These are phyloP conservation scores for Anoplius nigerrimus DNA, from an alignment of 2,888 invertebrate genomes.

Conservation along the genomic window DNA sequence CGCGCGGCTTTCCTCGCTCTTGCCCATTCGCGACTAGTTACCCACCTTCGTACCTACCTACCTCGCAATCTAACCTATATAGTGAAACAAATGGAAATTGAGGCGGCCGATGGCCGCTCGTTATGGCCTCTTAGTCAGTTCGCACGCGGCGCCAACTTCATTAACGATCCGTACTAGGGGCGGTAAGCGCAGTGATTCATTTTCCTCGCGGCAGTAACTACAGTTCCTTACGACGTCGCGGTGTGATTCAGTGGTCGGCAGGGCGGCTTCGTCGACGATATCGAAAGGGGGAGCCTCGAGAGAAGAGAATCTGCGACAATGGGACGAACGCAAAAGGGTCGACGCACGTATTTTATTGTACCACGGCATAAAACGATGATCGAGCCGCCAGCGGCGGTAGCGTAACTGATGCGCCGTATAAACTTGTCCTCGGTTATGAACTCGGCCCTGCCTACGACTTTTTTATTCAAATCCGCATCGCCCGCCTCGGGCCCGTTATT, in stretches of 20 bases:
- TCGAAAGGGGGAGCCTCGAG: no score
- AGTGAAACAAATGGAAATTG: conserved; percentile 46
- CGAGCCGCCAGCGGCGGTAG: not conserved
- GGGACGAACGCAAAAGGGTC: not conserved
- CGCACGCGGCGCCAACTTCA: conserved; percentile 56
- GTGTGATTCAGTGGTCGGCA: conserved; percentile 36
- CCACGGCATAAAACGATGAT: conserved; percentile 8
- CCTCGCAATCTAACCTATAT: no score
- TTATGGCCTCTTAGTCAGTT: conserved; percentile 55
- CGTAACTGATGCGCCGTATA: not conserved
- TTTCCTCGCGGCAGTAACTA: conserved; percentile 36
- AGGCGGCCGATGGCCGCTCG: conserved; percentile 43
- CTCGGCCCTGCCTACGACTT: not conserved
- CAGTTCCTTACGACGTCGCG: conserved; percentile 23
- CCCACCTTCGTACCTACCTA: no score
- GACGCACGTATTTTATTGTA: conserved; percentile 1
- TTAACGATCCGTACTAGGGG: conserved; percentile 59
- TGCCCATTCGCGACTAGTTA: no score
- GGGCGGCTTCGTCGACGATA: no score
- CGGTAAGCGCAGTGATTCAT: conserved; percentile 59
- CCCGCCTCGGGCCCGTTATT: no score
- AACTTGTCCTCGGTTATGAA: not conserved
- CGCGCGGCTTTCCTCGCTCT: no score
- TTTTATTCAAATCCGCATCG: not conserved
- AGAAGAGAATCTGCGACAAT: conserved; percentile 5